These are phyloP conservation scores for Pseudopleuronectes americanus DNA, from an alignment of 2,797 vertebrate genomes.

Conservation along the genomic window DNA sequence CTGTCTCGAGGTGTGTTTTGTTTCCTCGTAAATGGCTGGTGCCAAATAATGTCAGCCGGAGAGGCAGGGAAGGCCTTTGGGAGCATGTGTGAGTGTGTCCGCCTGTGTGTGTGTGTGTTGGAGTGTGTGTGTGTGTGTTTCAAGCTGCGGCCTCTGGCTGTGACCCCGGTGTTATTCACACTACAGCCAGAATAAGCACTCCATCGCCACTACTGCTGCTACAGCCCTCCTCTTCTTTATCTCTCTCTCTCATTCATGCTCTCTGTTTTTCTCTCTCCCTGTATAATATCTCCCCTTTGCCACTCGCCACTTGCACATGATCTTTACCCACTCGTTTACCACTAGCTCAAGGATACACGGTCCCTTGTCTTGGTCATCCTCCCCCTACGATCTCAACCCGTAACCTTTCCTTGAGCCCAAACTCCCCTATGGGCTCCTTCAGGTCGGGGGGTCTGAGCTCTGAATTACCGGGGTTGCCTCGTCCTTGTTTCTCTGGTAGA, in stretches of 20 bases:
- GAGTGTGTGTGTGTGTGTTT: conserved; percentile 47
- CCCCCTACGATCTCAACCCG: conserved; percentile 48
- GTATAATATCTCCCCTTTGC: conserved; percentile 27
- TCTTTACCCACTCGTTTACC: conserved; percentile 34
- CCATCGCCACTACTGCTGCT: conserved; percentile 43
- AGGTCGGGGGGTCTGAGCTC: conserved; percentile 22
- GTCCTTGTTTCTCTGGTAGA: conserved; percentile 41
- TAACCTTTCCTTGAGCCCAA: conserved; percentile 41
- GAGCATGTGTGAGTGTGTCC: conserved; percentile 32
- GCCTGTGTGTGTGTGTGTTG: conserved; percentile 1
- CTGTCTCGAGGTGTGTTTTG: conserved; percentile 65
- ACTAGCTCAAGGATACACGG: conserved; percentile 46
- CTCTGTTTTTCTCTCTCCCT: conserved; percentile 22
- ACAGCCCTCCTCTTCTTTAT: conserved; percentile 25
- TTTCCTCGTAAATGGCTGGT: conserved; percentile 71
- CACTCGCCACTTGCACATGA: conserved; percentile 33
- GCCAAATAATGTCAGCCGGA: conserved; percentile 66
- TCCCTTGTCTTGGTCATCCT: conserved; percentile 31
- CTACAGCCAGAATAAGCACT: conserved; percentile 72
- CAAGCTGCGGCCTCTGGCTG: conserved; percentile 71
- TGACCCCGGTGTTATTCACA: conserved; percentile 79
- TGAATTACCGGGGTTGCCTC: conserved; percentile 27
- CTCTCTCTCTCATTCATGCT: conserved; percentile 48
- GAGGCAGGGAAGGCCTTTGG: conserved; percentile 58
- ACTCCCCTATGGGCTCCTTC: conserved; percentile 21